These are phyloP conservation scores for Drosophila neonasuta DNA, from an alignment of 2,888 invertebrate genomes.

Conservation along the genomic window DNA sequence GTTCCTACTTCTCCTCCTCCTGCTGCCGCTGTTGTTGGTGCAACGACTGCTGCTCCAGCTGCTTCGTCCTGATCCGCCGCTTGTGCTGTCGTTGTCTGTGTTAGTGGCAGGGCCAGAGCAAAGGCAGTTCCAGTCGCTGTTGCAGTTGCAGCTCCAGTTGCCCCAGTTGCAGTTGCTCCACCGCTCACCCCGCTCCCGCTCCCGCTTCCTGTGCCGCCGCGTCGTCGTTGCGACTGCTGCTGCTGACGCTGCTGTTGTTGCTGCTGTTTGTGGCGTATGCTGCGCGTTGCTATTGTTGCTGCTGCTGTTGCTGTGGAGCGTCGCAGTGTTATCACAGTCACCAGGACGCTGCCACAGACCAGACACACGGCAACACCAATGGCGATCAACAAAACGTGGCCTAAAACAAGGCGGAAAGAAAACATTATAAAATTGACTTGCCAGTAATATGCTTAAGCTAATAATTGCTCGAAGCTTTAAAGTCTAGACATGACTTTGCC, in stretches of 20 bases:
- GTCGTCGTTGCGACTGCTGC: conserved; percentile 60
- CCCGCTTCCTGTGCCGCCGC: conserved; percentile 40
- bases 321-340: conserved; percentile 74
- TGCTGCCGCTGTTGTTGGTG: conserved; percentile 65
- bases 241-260: conserved; percentile 31
- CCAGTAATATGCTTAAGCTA: neutral
- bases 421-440: too few relatives aligned
- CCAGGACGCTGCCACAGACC: conserved; percentile 78
- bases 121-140: conserved; percentile 59
- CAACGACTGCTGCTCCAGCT: conserved; percentile 25
- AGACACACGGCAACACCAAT: conserved; percentile 79
- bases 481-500: neutral
- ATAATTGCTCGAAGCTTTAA: conserved; percentile 8
- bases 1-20: neutral
- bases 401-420: conserved; percentile 48
- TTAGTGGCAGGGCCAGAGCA: conserved; percentile 82
- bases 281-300: conserved; percentile 45
- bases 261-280: conserved; percentile 35
- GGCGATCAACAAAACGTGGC: conserved; percentile 75
- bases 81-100: conserved; percentile 68
- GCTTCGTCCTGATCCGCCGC: conserved; percentile 40
- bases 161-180: conserved; percentile 38
- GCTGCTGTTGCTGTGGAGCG: conserved; percentile 66
- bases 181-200: conserved; percentile 60
- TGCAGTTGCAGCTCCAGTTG: conserved; percentile 3